Evolutionary conservation across 2,113 vertebrate species (phyloP).

Genomic region (Peromyscus leucopus): DNA sequence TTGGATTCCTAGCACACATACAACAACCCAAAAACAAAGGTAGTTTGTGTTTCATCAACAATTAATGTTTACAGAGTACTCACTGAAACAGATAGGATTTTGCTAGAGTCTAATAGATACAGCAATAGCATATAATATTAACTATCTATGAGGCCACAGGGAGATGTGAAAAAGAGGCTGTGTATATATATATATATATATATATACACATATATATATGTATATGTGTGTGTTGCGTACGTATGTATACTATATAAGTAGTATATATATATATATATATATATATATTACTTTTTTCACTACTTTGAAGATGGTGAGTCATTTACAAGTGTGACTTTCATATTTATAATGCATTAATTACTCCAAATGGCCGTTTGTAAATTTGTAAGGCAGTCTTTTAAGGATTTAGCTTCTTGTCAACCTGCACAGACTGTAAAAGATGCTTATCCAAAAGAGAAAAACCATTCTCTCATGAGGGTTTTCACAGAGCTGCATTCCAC

Average conservation of each 20-base stretch:
- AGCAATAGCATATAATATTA: not conserved
- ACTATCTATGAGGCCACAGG: not conserved
- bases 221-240: not conserved
- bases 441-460: constrained; percentile 32
- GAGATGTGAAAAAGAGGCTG: not conserved
- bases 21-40: not conserved
- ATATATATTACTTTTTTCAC: not conserved
- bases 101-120: not conserved
- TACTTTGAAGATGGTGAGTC: constrained; percentile 30
- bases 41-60: not conserved
- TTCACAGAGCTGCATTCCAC: not conserved
- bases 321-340: constrained; percentile 15
- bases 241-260: not conserved
- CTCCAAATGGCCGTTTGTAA: not conserved
- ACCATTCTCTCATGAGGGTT: not conserved
- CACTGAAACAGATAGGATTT: not conserved
- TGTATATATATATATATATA: no score
- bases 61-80: not conserved
- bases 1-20: not conserved
- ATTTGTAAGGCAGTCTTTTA: constrained; percentile 4
- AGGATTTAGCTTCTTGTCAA: constrained; percentile 29
- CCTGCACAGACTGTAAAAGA: constrained; percentile 35
- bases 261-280: not conserved
- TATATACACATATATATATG: not conserved
- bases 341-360: constrained; percentile 31